These are phyloP conservation scores for Acanthoscelides obtectus DNA, from an alignment of 2,888 invertebrate species.

Conservation along the genomic window DNA sequence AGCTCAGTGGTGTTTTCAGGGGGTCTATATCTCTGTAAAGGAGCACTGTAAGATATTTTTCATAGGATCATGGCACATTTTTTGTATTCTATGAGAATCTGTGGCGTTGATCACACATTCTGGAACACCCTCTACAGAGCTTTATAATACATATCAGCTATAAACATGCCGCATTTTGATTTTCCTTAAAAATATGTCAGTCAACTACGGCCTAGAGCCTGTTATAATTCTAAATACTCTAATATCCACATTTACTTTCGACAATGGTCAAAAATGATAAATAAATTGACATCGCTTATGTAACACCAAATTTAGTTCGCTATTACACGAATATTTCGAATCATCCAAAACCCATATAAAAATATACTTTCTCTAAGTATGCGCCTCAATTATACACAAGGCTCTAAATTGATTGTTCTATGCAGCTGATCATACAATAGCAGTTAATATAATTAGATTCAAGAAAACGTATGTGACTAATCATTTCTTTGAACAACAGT, in stretches of 20 bases:
- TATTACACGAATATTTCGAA: neutral
- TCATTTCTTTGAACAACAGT: neutral
- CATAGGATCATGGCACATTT: too few relatives aligned
- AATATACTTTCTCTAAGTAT: neutral
- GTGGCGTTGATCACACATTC: too few relatives aligned
- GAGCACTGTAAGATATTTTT: too few relatives aligned
- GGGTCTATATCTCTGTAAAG: too few relatives aligned
- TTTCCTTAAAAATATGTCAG: neutral
- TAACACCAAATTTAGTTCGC: neutral
- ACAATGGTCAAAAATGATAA: neutral
- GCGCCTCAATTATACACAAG: neutral
- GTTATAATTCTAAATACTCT: neutral
- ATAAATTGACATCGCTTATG: neutral
- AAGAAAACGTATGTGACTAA: neutral
- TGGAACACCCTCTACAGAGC: too few relatives aligned
- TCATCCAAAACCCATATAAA: neutral
- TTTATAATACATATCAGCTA: neutral
- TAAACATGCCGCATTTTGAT: neutral
- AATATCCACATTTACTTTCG: neutral
- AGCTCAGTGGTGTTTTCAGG: too few relatives aligned
- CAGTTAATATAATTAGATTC: neutral
- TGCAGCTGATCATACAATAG: neutral
- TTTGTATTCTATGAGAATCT: too few relatives aligned
- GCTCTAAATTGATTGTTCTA: neutral
- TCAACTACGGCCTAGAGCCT: neutral